Conservation (phyloP, 2,797 vertebrate genomes). For the Rallus crepitans region DNA sequence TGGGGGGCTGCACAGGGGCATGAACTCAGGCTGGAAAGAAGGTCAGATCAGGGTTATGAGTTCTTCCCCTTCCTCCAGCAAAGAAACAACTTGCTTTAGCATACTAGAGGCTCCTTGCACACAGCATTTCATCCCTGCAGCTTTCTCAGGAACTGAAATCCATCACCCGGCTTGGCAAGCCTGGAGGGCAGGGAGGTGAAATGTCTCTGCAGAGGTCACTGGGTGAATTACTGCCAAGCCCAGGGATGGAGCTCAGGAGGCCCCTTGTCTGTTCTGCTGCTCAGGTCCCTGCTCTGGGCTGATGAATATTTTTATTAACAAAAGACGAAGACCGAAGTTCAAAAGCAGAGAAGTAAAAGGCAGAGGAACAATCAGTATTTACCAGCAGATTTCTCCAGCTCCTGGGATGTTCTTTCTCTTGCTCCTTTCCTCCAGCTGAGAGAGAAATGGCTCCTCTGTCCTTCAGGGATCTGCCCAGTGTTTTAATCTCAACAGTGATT, state of each 20-base stretch:
- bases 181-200: neutral
- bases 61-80: neutral
- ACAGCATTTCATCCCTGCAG: neutral
- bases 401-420: neutral
- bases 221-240: neutral
- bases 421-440: neutral
- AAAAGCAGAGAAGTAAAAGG: neutral
- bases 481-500: neutral
- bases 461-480: neutral
- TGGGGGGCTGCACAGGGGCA: neutral
- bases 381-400: neutral
- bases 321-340: neutral
- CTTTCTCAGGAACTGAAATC: neutral
- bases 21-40: neutral
- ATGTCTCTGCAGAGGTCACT: neutral
- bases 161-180: neutral
- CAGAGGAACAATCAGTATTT: neutral
- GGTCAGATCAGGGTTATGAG: neutral
- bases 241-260: neutral
- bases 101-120: neutral
- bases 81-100: neutral
- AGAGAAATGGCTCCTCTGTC: neutral
- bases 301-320: neutral
- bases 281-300: neutral
- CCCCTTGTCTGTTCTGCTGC: accelerated